Base-by-base conservation (phyloP, 1,140 invertebrate species). In the Microplitis demolitor region DNA sequence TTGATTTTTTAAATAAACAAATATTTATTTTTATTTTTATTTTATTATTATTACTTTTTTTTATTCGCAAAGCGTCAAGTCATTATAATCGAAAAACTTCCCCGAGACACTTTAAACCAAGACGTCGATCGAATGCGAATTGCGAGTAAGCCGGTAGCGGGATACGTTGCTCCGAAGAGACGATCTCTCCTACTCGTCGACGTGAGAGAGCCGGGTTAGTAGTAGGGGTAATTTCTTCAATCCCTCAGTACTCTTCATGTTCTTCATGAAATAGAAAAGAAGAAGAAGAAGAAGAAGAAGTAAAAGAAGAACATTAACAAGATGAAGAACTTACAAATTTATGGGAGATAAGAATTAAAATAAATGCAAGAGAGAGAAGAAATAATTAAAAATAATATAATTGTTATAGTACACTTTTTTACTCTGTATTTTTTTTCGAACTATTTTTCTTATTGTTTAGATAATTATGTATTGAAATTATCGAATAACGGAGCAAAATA, bases 101-200 rank as follows among this genome's bases (percentile, higher is more conserved):
- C 92, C 92, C 92, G 92, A 91, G 89, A 91, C 90, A 91, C 89
- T 90, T 90, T 89, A 82, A 91, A 92, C 91, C 91, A 93, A 94
- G 93, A 93, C 93, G 93, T 94, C 92, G 93, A 91, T 94, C 92
- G 93, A 92, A 92, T 92, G 91, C 91, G 91, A 92, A 91, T 92
- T 91, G 91, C 90, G 91, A 91, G 91, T 84, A 83, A 85, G 82
- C 76, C 82, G 80, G 80, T 80, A 78, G 78, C 81, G 80, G 77
- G 80, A 78, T 85, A 73, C 73, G 81, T 73, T 45, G 77, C 51
- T 71, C 68, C 63, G 63, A 35, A 61, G 54, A 76, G 69, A 78
- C 66, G 62, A 37, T 75, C 75, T 76, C 71, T 72, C 73, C 70
- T 74, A 74, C 76, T 45, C 34, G 69, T 66, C 60, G 66, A 54